Base-by-base conservation (phyloP, 2,797 vertebrate genomes). In the Rousettus madagascariensis region DNA sequence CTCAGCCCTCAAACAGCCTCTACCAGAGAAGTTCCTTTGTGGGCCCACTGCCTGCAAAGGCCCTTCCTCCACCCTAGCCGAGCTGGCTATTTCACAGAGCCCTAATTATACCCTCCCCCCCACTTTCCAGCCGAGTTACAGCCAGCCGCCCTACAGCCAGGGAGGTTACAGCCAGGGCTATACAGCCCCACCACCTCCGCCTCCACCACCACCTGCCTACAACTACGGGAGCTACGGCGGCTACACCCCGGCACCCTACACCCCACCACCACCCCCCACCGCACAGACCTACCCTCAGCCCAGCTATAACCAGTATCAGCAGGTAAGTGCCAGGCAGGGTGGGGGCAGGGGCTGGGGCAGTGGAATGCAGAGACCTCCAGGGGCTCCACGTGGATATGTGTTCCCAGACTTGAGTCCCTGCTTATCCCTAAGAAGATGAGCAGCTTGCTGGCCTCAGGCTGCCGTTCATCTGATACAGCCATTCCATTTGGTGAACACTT, bases 221-320 rank as follows among this genome's bases (percentile, higher is more conserved):
- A 98, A 99, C 98, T 99, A 99, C 0, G 95, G 99, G 95, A 99
- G 97, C 98, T 99, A 99, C 83, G 98, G 98, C 26, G 98, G 99
- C 98, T 99, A 98, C 98, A 98, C 59, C 98, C 98, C 97, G 1
- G 97, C 98, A 86, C 98, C 98, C 66, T 98, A 95, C 38, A 98
- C 98, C 51, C 98, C 98, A 0, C 98, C 98, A 0, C 98, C 98
- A 0, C 98, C 97, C 16, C 98, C 88, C 1, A 78, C 98, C 1
- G 97, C 98, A 86, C 98, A 98, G 96, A 98, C 96, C 92, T 99
- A 99, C 96, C 99, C 98, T 98, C 99, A 99, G 98, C 99, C 97
- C 75, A 97, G 91, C 97, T 98, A 98, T 92, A 98, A 97, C 95
- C 98, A 99, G 97, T 99, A 99, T 98, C 99, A 99, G 97, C 99